These are phyloP conservation scores for Hylaea fasciaria DNA, from an alignment of 2,888 invertebrate genomes.

Conservation along the genomic window DNA sequence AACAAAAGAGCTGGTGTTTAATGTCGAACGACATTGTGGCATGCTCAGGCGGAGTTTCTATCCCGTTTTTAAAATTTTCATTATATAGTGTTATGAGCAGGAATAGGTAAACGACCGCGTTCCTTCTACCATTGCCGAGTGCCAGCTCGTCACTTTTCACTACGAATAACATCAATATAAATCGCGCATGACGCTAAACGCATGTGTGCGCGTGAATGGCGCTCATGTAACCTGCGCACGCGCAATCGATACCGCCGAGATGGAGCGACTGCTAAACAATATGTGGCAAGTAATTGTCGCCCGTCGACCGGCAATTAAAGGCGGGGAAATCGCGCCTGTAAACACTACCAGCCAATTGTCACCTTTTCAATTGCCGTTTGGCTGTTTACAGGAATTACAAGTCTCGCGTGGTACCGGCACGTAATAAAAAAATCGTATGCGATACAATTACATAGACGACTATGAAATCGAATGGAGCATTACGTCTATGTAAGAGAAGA, in stretches of 20 bases:
- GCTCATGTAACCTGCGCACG: slow-evolving; percentile 34
- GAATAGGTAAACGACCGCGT: slow-evolving; percentile 30
- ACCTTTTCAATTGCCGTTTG: background rate
- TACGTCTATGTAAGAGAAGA: too few relatives aligned
- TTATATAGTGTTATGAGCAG: slow-evolving; percentile 5
- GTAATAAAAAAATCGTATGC: too few relatives aligned
- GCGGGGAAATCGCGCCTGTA: slow-evolving; percentile 8
- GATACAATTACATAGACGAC: too few relatives aligned
- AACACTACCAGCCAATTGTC: background rate
- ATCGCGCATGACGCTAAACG: slow-evolving; percentile 27
- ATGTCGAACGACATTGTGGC: too few relatives aligned
- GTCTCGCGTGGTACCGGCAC: too few relatives aligned
- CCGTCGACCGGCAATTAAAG: slow-evolving; percentile 2
- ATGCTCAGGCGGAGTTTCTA: too few relatives aligned
- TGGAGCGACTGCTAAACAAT: background rate
- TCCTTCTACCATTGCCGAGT: slow-evolving; percentile 14
- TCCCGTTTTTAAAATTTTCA: too few relatives aligned
- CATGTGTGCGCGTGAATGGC: slow-evolving; percentile 34
- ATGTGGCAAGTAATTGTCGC: slow-evolving; percentile 8
- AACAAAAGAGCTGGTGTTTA: too few relatives aligned
- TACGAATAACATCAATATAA: slow-evolving; percentile 33
- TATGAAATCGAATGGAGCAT: too few relatives aligned
- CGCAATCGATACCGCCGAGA: slow-evolving; percentile 3
- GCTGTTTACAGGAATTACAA: too few relatives aligned
- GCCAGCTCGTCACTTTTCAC: slow-evolving; percentile 31